These are phyloP conservation scores for Mohoua ochrocephala DNA, from an alignment of 2,113 vertebrate genomes.

Conservation along the genomic window DNA sequence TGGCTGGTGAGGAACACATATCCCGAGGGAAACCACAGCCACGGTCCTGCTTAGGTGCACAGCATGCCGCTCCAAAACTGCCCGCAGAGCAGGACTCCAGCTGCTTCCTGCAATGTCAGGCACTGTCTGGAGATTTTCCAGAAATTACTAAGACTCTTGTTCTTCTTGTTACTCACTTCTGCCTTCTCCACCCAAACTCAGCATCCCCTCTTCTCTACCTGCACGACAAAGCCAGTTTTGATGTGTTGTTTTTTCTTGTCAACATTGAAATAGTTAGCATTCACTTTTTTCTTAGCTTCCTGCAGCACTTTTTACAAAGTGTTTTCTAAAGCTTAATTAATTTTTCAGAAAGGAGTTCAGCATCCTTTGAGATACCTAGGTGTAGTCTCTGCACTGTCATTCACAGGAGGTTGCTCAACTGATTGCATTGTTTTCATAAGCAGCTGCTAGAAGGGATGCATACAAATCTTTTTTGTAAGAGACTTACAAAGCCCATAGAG, in stretches of 20 bases:
- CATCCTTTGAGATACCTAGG: neutral
- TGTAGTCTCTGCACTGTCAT: neutral
- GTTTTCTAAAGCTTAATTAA: neutral
- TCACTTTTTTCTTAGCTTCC: neutral
- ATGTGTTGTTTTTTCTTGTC: neutral
- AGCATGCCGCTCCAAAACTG: neutral
- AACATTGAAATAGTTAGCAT: neutral
- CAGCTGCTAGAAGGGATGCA: neutral
- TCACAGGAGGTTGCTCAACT: neutral
- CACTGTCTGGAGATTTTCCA: neutral
- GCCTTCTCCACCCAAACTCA: neutral
- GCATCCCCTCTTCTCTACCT: neutral
- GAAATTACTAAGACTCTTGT: neutral
- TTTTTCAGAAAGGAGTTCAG: neutral
- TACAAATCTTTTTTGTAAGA: neutral
- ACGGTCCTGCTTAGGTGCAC: fast-evolving
- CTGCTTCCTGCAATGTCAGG: neutral
- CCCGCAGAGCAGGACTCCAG: neutral
- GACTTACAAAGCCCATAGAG: neutral
- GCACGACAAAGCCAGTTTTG: neutral
- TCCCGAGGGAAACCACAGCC: neutral
- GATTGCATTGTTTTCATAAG: neutral
- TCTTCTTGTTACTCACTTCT: neutral
- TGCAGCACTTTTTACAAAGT: neutral
- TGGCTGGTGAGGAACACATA: neutral